Conservation (phyloP, 2,888 invertebrate genomes). For the Alloplasta piceator region DNA sequence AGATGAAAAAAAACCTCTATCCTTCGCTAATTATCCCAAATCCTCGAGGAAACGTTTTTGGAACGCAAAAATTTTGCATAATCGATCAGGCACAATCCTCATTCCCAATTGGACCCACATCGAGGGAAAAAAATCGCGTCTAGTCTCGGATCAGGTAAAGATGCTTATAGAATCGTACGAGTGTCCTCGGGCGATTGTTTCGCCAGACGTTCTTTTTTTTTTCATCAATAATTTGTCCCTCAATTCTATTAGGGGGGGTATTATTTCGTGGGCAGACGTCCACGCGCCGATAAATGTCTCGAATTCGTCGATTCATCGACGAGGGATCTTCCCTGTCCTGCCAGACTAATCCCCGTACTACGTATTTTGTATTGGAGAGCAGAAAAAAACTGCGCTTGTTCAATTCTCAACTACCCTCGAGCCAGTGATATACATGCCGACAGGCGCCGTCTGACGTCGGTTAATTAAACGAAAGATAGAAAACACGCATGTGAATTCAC, state of each 20-base stretch:
- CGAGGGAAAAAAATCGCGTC: constrained; percentile 51
- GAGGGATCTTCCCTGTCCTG: neutral
- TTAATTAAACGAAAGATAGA: constrained; percentile 74
- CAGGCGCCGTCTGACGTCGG: constrained; percentile 36
- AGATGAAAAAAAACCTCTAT: constrained; percentile 35
- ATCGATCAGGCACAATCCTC: constrained; percentile 64
- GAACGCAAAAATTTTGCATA: constrained; percentile 66
- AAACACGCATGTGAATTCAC: constrained; percentile 60
- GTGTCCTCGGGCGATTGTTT: constrained; percentile 56
- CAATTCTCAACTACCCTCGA: constrained; percentile 1
- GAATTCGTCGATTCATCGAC: neutral
- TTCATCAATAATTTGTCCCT: neutral
- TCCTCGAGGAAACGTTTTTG: constrained; percentile 54
- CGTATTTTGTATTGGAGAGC: neutral
- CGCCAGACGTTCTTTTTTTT: constrained; percentile 51
- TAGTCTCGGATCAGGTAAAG: constrained; percentile 49
- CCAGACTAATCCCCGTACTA: neutral
- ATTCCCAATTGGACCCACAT: constrained; percentile 42
- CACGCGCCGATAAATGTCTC: constrained; percentile 38
- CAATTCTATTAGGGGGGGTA: constrained; percentile 23
- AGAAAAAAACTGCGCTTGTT: neutral
- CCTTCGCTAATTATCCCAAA: constrained; percentile 44
- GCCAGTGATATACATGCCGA: constrained; percentile 21
- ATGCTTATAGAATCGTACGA: constrained; percentile 45
- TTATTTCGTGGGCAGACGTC: constrained; percentile 32